Evolutionary conservation across 2,888 invertebrate species (phyloP).

Genomic region (Andrena trimmerana): DNA sequence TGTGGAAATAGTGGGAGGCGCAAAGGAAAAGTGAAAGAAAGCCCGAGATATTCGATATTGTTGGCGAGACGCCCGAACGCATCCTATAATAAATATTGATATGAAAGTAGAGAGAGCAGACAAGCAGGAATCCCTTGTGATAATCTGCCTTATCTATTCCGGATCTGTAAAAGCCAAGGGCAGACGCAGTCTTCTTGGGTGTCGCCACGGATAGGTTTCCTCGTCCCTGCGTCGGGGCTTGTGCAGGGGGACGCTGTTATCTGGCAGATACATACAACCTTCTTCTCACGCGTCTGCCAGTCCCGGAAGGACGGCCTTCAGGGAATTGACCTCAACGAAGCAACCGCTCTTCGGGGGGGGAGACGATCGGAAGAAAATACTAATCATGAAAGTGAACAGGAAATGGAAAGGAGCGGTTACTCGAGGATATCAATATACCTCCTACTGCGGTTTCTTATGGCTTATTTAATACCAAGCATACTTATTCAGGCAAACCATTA

Average conservation of each 20-base stretch:
- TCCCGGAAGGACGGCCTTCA: conserved; percentile 71
- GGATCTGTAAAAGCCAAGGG: conserved; percentile 57
- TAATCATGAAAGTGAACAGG: conserved; percentile 43
- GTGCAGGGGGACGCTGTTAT: conserved; percentile 55
- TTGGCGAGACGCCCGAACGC: conserved; percentile 10
- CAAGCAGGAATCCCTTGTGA: conserved; percentile 40
- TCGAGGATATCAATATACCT: conserved; percentile 4
- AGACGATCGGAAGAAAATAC: conserved; percentile 54
- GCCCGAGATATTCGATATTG: not conserved
- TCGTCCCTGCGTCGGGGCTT: conserved; percentile 29
- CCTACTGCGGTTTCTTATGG: not conserved
- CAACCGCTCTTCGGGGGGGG: conserved; percentile 27
- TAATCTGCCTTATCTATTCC: conserved; percentile 67
- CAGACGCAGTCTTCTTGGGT: conserved; percentile 41
- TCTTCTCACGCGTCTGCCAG: conserved; percentile 68
- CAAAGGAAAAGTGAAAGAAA: not conserved
- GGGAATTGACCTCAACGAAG: conserved; percentile 66
- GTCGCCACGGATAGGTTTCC: conserved; percentile 51
- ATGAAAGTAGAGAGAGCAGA: conserved; percentile 33
- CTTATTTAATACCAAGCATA: not conserved
- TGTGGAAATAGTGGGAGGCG: not conserved
- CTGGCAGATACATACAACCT: conserved; percentile 59
- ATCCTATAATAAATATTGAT: conserved; percentile 12
- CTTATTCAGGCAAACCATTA: not conserved
- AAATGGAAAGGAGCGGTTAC: conserved; percentile 20